Evolutionary conservation across 2,888 invertebrate genomes (phyloP), one percentile per base, ranked within the genome.

Genomic region (Congeria kusceri): DNA sequence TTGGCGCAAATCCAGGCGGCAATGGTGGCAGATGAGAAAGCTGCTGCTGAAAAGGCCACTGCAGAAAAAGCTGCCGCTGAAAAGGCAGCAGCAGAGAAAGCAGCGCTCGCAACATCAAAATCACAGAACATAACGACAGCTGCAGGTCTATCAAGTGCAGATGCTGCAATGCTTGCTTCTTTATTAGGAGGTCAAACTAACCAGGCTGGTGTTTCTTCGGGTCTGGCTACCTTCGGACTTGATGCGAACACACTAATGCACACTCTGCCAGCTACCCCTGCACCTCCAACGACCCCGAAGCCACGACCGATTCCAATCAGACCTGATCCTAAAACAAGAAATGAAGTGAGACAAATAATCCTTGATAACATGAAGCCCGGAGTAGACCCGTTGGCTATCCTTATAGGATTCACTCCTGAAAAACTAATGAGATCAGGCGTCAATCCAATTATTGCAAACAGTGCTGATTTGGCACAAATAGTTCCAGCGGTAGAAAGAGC

Each of bases 351-450:
- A 63, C 63, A 75, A 15, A 83, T 83, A 66, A 80, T 83, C n/a
- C 29, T 80, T 3, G 71, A 68, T 20, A 71, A 77, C 25, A 77
- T 71, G 59, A 44, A 32, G 0, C 77, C 71, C 3, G 77, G 77
- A 0, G 53, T 67, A 4, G 75, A 80, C 53, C 83, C 83, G 3
- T 23, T 77, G 27, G 53, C 62, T 3, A 80, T 80, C 25, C 65
- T 83, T 11, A 63, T 77, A 28, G 77, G 80, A 15, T 58, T 83
- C 11, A 83, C 77, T 1, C 83, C 83, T 3, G 83, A 83, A 61
- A 64, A 74, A 64, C 57, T 83, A 5, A 83, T 83, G 83, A 77
- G 75, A 61, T 66, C 83, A 1, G 83, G 83, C 7, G 71, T 83
- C 18, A 83, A 83, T 56, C 83, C 83, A 18, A 57, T 73, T 32